phyloP scores from a whole-genome alignment of 2,888 invertebrate species.

The Cylindroiulus punctatus region DNA sequence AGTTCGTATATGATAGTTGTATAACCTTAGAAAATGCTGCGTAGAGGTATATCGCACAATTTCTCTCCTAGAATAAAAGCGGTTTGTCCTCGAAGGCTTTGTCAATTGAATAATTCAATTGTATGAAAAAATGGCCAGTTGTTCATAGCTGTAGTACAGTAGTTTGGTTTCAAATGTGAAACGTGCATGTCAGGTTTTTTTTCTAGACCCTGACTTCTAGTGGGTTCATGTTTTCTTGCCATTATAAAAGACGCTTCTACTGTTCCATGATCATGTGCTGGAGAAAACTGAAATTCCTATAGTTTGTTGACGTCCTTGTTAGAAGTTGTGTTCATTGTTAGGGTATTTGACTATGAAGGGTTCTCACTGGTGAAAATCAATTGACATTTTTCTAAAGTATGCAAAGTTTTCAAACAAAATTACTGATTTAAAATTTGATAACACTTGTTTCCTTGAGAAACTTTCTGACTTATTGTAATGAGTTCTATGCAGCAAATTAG shows the following conservation, averaged over 20 bases:
- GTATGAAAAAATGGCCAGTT: background rate
- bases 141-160: conserved; percentile 5
- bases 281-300: background rate
- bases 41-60: background rate
- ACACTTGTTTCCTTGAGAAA: background rate
- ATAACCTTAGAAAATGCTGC: conserved; percentile 7
- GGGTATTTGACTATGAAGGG: background rate
- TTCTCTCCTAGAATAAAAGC: background rate
- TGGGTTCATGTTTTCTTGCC: conserved; percentile 26
- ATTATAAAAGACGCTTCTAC: conserved; percentile 20
- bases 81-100: conserved; percentile 2
- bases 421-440: background rate
- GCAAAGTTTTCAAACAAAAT: too few species aligned
- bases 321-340: background rate
- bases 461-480: background rate
- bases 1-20: background rate
- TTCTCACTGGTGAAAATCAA: background rate
- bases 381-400: too few species aligned
- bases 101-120: background rate
- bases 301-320: background rate
- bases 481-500: too few species aligned
- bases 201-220: background rate
- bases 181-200: conserved; percentile 3
- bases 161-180: background rate
- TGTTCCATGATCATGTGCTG: background rate